These are phyloP conservation scores for Rhipidura dahli DNA, from an alignment of 2,113 vertebrate genomes.

Conservation along the genomic window DNA sequence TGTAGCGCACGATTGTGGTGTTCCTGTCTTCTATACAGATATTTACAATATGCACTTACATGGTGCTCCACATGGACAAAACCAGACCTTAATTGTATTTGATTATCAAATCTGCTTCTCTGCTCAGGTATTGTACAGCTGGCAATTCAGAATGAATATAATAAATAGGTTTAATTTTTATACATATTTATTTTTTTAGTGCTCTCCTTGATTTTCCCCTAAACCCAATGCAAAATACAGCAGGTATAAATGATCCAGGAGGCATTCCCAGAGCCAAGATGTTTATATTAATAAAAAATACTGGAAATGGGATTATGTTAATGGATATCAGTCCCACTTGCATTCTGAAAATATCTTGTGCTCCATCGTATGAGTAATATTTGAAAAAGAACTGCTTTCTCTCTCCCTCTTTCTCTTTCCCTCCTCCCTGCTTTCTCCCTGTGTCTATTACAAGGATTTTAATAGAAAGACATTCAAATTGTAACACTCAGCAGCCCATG, in stretches of 20 bases:
- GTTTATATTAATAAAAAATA: conserved; percentile 45
- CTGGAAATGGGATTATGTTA: conserved; percentile 15
- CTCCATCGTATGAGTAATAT: not conserved
- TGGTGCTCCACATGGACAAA: not conserved
- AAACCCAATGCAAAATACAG: not conserved
- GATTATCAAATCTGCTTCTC: conserved; percentile 15
- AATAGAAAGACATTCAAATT: conserved; percentile 49
- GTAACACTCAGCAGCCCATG: conserved; percentile 28
- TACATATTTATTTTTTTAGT: not conserved
- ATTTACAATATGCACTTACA: conserved; percentile 1
- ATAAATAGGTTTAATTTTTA: not conserved
- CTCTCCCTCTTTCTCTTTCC: not conserved
- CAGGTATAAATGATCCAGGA: not conserved
- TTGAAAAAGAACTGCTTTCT: not conserved
- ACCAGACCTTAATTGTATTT: conserved; percentile 1
- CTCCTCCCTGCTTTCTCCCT: not conserved
- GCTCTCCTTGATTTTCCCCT: not conserved
- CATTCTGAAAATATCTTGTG: conserved; percentile 22
- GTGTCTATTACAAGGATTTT: conserved; percentile 22
- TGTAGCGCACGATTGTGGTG: not conserved
- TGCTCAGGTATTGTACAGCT: not conserved
- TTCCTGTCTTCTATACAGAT: not conserved
- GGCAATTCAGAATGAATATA: not conserved
- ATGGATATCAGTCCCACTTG: conserved; percentile 3
- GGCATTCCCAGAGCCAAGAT: not conserved